Evolutionary conservation across 1,140 invertebrate species (phyloP).

Genomic region (Drosophila pseudoobscura): DNA sequence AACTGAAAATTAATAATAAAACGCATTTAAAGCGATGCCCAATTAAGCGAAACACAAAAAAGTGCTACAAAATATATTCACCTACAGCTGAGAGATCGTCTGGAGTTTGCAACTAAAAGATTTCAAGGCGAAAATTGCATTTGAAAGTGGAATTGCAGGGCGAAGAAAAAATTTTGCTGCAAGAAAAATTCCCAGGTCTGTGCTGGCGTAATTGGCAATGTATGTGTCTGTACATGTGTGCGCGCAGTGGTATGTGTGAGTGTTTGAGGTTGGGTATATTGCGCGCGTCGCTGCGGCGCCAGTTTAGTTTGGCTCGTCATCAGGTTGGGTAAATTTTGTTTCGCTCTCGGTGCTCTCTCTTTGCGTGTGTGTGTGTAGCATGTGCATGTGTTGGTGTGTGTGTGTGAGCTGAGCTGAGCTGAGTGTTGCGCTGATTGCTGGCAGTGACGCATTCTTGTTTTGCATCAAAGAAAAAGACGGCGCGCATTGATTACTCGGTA

Average conservation of each 20-base stretch:
- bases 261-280: constrained; percentile 26
- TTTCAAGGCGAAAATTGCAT: constrained; percentile 62
- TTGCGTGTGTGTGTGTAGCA: constrained; percentile 26
- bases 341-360: constrained; percentile 58
- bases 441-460: constrained; percentile 77
- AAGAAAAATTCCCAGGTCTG: constrained; percentile 72
- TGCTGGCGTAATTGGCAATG: constrained; percentile 56
- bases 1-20: constrained; percentile 60
- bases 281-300: constrained; percentile 30
- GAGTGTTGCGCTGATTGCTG: constrained; percentile 36
- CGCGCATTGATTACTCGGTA: constrained; percentile 33
- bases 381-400: constrained; percentile 39
- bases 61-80: constrained; percentile 55
- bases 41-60: constrained; percentile 58
- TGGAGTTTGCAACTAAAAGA: constrained; percentile 45
- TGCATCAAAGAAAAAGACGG: constrained; percentile 55
- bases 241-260: constrained; percentile 25
- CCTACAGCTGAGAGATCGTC: constrained; percentile 51
- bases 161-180: constrained; percentile 63
- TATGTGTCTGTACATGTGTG: constrained; percentile 39
- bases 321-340: constrained; percentile 72
- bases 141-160: constrained; percentile 70
- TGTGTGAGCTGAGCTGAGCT: constrained; percentile 1
- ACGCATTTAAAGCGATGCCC: constrained; percentile 71
- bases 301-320: constrained; percentile 74